Evolutionary conservation across 2,797 vertebrate species (phyloP).

Genomic region (Amazona finschi): DNA sequence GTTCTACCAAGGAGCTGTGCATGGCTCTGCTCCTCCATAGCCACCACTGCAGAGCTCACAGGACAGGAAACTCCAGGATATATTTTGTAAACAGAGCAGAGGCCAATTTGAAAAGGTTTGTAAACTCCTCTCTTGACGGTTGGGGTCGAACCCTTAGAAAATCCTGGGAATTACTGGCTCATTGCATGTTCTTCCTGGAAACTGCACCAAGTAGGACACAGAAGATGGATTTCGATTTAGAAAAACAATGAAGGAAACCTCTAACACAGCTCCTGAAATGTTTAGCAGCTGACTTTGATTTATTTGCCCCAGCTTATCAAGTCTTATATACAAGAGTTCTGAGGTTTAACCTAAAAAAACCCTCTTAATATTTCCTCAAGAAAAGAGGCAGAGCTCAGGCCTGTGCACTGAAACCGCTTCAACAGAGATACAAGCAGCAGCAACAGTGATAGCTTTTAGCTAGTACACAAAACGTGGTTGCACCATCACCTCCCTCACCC

Average conservation of each 20-base stretch:
- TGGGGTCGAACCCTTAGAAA: background rate
- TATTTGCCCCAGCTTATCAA: background rate
- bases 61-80: background rate
- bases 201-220: background rate
- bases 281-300: background rate
- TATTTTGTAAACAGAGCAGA: background rate
- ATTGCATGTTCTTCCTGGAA: background rate
- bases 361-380: background rate
- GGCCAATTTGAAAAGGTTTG: background rate
- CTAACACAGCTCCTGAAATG: constrained; percentile 16
- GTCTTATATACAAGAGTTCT: background rate
- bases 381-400: background rate
- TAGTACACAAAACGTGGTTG: accelerated
- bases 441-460: accelerated
- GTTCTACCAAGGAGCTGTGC: accelerated
- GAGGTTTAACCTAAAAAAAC: background rate
- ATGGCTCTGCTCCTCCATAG: accelerated
- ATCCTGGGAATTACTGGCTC: background rate
- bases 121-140: background rate
- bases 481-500: background rate
- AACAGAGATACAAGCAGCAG: accelerated
- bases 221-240: background rate
- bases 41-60: accelerated
- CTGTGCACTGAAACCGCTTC: background rate
- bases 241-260: background rate